Base-by-base conservation (phyloP, 2,888 invertebrate genomes). In the Patella caerulea region DNA sequence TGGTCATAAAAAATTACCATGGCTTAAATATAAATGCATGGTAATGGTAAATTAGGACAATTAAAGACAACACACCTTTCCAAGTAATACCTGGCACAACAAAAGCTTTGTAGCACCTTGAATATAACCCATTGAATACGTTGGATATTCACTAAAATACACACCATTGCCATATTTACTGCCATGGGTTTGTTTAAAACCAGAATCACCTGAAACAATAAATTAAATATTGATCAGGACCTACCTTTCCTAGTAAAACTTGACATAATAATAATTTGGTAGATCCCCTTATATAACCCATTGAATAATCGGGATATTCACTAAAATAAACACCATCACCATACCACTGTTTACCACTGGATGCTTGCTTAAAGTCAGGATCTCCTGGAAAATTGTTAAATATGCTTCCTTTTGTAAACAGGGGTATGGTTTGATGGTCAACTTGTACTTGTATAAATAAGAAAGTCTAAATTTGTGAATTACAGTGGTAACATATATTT, bases 91-190 rank as follows among this genome's bases (percentile, higher is more conserved):
- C 72, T 88, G 88, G 80, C 88, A 87, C 17, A 89, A 80, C 29
- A 88, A 78, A 2, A 87, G 80, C 77, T 86, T 86, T 4, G 83
- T 81, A 3, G 84, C 76, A 3, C 88, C 88, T 52, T 82, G 78
- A 54, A 88, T 87, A 77, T 89, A 89, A 9, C 83, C 81, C 87
- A 89, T 89, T 34, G 86, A 86, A 76, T 88, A 88, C 11, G 77
- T 82, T 0, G 89, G 88, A 72, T 83, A 89, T 75, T 89, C 89
- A 78, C 88, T 88, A 83, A 89, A 89, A 80, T 89, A 89, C 2
- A 88, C 86, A 14, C 89, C 89, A 9, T 78, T 76, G 2, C 85
- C 85, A 69, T 81, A 65, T 65, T 65, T 65, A 19, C 19, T 24
- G 24, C 65, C 65, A 65, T 65, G 65, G 3, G 19, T 65, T 65